Evolutionary conservation across 2,797 vertebrate genomes (phyloP), one percentile per base, ranked within the genome.

Genomic region (Enoplosus armatus): DNA sequence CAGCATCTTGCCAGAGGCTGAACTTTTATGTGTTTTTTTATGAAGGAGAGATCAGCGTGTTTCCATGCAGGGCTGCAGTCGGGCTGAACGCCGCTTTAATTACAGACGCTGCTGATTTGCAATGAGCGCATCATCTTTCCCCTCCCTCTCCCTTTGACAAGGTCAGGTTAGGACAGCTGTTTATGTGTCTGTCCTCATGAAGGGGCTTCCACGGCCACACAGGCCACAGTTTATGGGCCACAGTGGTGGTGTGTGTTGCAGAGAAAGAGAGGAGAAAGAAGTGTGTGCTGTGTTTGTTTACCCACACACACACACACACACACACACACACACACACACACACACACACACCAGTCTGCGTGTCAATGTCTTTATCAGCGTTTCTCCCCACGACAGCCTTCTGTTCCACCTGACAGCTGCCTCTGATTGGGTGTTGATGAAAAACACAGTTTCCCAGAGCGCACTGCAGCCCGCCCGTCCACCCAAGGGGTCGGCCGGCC

Each of bases 361-460:
- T 41, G 81, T 87, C 79, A 16, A 75, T 33, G 72, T 88, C 89
- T 92, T 77, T 77, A 84, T 87, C 84, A 55, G 75, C 15, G 12
- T 63, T 60, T 71, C 76, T 81, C 75, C 33, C 10, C 60, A 8
- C 74, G 63, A 22, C 26, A 58, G 53, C 69, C 63, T 16, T 75
- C 63, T 63, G 83, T 85, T 90, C 84, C 72, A 12, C 83, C 83
- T 79, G 77, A 83, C 77, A 79, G 82, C 70, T 47, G 83, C 74
- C 75, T 79, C 76, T 86, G 88, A 90, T 87, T 88, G 78, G 82
- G 41, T 84, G 86, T 77, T 89, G 92, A 90, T 85, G 87, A 86
- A 91, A 87, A 90, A 87, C 76, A 69, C 54, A 1, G 54, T 88
- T 84, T 83, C 88, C 90, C 88, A 91, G 87, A 69, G 77, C 75